A percentile compares a stretch with the other conserved stretches of the same genome.
These are phyloP conservation scores for Aphis craccivora DNA, from an alignment of 1,140 invertebrate genomes.

Conservation along the genomic window DNA sequence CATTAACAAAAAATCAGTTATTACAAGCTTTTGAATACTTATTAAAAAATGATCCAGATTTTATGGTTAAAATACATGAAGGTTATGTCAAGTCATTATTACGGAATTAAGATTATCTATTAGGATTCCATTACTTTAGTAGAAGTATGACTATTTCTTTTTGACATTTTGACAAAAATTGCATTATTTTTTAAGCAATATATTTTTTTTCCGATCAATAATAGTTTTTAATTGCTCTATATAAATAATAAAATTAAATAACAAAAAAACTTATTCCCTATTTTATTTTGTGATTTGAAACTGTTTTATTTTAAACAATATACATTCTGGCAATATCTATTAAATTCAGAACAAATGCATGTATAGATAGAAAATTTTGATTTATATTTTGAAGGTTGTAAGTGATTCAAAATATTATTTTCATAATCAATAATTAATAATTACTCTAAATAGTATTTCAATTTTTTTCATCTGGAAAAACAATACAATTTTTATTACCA, in stretches of 20 bases:
- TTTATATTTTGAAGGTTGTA: background rate
- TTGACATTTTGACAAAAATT: constrained; percentile 18
- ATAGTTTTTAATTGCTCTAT: background rate
- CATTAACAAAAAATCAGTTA: constrained; percentile 84
- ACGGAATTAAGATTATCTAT: constrained; percentile 45
- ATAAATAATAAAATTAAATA: background rate
- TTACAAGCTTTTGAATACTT: constrained; percentile 87
- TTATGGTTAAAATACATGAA: constrained; percentile 86
- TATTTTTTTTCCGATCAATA: background rate
- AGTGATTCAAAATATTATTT: background rate
- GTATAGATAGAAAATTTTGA: background rate
- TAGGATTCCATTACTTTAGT: constrained; percentile 50
- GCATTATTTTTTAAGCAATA: constrained; percentile 30
- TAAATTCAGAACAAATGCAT: background rate
- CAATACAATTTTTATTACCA: background rate
- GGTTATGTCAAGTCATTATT: constrained; percentile 82
- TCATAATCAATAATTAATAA: background rate
- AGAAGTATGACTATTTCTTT: constrained; percentile 22
- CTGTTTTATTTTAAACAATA: background rate
- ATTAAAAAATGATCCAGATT: constrained; percentile 84
- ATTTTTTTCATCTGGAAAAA: background rate
- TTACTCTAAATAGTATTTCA: background rate
- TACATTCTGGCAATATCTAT: background rate
- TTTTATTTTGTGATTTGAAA: constrained; percentile 29
- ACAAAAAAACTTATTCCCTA: too few relatives aligned